Percentiles rank a stretch among this genome's conserved stretches.
phyloP scores from a whole-genome alignment of 2,888 invertebrate species.

The Ornithoptera priamus region DNA sequence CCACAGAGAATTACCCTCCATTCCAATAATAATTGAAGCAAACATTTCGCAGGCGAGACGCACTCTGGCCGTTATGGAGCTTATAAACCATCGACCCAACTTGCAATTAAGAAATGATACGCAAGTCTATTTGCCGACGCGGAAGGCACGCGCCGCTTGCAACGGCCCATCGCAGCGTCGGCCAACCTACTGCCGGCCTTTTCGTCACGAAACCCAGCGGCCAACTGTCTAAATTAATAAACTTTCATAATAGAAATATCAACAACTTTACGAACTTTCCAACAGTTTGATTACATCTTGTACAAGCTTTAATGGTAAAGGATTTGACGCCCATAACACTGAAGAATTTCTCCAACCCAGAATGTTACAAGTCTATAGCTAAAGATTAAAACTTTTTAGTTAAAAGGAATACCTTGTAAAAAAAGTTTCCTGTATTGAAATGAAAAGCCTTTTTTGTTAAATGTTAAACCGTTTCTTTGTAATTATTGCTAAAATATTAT shows the following conservation, averaged over 20 bases:
- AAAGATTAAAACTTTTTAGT: too few relatives aligned
- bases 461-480: too few relatives aligned
- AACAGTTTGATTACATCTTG: slow-evolving; percentile 22
- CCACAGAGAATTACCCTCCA: slow-evolving; percentile 79
- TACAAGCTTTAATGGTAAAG: too few relatives aligned
- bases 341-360: too few relatives aligned
- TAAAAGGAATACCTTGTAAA: too few relatives aligned
- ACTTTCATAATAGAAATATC: slow-evolving; percentile 76
- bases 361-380: too few relatives aligned
- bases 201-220: slow-evolving; percentile 56
- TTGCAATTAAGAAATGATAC: slow-evolving; percentile 77
- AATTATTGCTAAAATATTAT: too few relatives aligned
- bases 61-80: slow-evolving; percentile 76
- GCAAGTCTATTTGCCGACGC: slow-evolving; percentile 76
- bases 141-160: slow-evolving; percentile 75
- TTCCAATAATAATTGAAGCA: slow-evolving; percentile 81
- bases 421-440: too few relatives aligned
- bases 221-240: slow-evolving; percentile 71
- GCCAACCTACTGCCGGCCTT: slow-evolving; percentile 43
- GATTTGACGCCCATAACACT: too few relatives aligned
- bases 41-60: slow-evolving; percentile 76
- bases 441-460: too few relatives aligned
- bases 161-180: slow-evolving; percentile 69
- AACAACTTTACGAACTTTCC: slow-evolving; percentile 74
- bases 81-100: slow-evolving; percentile 76